phyloP scores from a whole-genome alignment of 2,113 vertebrate genomes.

The Rhizomys pruinosus region DNA sequence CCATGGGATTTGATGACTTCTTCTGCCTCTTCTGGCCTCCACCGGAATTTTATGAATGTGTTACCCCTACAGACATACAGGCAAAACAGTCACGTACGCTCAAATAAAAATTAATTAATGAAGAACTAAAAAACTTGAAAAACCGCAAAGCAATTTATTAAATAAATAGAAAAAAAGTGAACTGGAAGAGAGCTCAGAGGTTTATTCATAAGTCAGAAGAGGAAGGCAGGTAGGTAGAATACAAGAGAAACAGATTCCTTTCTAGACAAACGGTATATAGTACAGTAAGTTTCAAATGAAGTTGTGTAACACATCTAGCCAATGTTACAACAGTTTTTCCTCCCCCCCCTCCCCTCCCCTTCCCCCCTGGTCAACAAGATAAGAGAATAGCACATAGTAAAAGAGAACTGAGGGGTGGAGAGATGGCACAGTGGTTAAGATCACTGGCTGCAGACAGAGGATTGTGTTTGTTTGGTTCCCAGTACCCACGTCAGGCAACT shows the following conservation, averaged over 20 bases:
- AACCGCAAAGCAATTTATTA: constrained; percentile 29
- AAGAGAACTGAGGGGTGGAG: not conserved
- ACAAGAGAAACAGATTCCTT: constrained; percentile 11
- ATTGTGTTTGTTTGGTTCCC: no score
- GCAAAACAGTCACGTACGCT: no score
- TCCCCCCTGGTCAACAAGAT: not conserved
- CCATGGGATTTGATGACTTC: no score
- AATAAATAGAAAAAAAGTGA: not conserved
- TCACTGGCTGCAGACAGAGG: no score
- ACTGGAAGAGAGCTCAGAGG: constrained; percentile 19
- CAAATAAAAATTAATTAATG: not conserved
- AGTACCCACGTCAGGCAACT: no score
- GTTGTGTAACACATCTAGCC: not conserved
- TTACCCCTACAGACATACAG: no score
- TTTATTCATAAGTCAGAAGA: constrained; percentile 19
- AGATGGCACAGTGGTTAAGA: no score
- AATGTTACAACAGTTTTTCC: not conserved
- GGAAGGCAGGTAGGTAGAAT: not conserved
- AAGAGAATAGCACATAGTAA: not conserved
- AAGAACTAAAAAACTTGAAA: constrained; percentile 13
- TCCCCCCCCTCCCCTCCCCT: no score
- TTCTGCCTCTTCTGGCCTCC: no score
- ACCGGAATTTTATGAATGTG: no score
- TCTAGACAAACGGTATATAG: not conserved
- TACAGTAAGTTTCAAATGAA: constrained; percentile 23